Base-by-base conservation (phyloP, 2,888 invertebrate genomes). In the Sesamia inferens region DNA sequence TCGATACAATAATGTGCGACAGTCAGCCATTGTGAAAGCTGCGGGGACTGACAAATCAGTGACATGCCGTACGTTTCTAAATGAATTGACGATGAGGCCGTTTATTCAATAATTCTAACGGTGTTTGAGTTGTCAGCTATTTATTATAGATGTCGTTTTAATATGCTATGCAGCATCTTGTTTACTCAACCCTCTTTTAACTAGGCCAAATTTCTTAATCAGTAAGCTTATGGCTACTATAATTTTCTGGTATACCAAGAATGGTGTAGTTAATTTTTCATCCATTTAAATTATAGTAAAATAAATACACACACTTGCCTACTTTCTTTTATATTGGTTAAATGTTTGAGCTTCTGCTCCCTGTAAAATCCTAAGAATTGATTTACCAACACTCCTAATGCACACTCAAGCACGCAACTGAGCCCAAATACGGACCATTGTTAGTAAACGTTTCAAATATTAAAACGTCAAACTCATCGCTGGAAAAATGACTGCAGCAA, bases 401-500 rank as follows among this genome's bases (percentile, higher is more conserved):
- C 71, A 66, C 64, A 61, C 76, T 74, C 71, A 48, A 78, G 77
- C 72, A 85, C 81, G 74, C 61, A 81, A 73, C 64, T 82, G 68
- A 81, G 77, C 75, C 73, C 74, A 81, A 85, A 81, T 79, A 79
- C 57, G 69, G 47, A 14, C 55, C 64, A 71, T 78, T 84, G 82
- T 83, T 62, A 77, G 82, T 58, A 71, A 82, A 81, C 80, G 79
- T 79, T 82, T 79, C 78, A 64, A 78, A 85, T 71, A 78, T 82
- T 70, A 79, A 85, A 86, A 87, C 76, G 87, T 85, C 79, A 70
- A 79, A 82, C 81, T 85, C 86, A 87, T 85, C 82, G 76, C 74
- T 81, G 71, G 85, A 91, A 93, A 92, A 93, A 93, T 90, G 89
- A 90, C 91, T 91, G 92, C 89, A 92, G 91, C 93, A 94, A 95